Conservation (phyloP, 1,140 invertebrate genomes). For the Euwallacea similis region DNA sequence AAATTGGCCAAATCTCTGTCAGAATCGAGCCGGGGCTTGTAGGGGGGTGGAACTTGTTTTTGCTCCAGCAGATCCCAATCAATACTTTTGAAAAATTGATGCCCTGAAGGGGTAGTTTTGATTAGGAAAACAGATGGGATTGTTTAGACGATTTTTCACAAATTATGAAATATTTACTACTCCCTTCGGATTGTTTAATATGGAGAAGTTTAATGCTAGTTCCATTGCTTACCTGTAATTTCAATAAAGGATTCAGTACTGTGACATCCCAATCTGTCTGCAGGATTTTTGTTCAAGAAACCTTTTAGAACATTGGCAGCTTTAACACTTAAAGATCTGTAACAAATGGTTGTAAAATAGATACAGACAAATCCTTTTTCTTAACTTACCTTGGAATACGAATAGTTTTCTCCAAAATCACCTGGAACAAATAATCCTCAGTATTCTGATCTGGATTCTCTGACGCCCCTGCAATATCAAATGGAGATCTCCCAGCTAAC, state of each 20-base stretch:
- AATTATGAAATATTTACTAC: constrained; percentile 94
- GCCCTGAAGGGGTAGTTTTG: constrained; percentile 53
- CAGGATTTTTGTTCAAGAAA: constrained; percentile 98
- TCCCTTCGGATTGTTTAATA: constrained; percentile 98
- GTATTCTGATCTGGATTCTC: constrained; percentile 99
- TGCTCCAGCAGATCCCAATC: constrained; percentile 98
- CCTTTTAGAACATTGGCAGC: constrained; percentile 96
- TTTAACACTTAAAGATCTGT: constrained; percentile 86
- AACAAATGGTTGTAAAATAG: not conserved
- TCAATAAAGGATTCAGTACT: constrained; percentile 87
- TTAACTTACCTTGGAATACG: constrained; percentile 75
- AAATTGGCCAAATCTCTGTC: constrained; percentile 97
- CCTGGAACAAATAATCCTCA: constrained; percentile 98
- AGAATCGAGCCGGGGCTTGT: constrained; percentile 89
- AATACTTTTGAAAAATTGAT: constrained; percentile 97
- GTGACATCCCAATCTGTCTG: constrained; percentile 91
- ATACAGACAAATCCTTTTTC: not conserved
- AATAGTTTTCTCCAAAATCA: constrained; percentile 98
- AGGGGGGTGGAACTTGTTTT: constrained; percentile 95
- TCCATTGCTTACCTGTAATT: constrained; percentile 65
- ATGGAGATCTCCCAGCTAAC: constrained; percentile 96
- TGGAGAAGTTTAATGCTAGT: constrained; percentile 86
- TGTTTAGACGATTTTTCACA: constrained; percentile 65
- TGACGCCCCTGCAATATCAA: constrained; percentile 92
- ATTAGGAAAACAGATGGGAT: not conserved